Percentiles rank a stretch among this genome's conserved stretches.
Conservation (phyloP, 2,888 invertebrate species). For the Machimus rusticus region DNA sequence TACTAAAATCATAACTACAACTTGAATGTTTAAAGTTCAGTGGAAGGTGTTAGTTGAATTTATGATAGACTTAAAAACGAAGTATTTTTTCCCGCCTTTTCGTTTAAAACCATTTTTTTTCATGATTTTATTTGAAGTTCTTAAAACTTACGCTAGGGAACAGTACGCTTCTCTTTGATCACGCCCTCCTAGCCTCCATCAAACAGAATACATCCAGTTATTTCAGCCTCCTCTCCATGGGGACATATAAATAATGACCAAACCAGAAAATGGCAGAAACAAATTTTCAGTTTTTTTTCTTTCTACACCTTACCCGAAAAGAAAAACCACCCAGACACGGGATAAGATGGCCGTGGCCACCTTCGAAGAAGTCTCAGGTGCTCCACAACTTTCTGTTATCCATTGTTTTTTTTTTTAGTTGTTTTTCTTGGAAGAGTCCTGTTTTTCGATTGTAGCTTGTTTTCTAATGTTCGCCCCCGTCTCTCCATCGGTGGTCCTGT, state of each 20-base stretch:
- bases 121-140: background rate
- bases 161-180: background rate
- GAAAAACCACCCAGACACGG: background rate
- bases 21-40: no score
- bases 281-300: background rate
- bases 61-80: no score
- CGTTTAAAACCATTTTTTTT: background rate
- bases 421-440: background rate
- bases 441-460: constrained; percentile 22
- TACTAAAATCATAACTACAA: no score
- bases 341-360: background rate
- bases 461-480: background rate
- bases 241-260: constrained; percentile 31
- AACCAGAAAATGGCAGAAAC: constrained; percentile 28
- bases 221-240: background rate
- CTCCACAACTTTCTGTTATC: constrained; percentile 7
- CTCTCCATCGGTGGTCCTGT: background rate
- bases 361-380: constrained; percentile 8
- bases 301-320: background rate
- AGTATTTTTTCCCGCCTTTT: no score
- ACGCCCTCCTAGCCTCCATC: background rate
- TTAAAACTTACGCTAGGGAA: background rate
- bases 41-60: no score
- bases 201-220: background rate
- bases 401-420: constrained; percentile 1